Conservation (phyloP, 2,888 invertebrate species). For the Aradus depressus region DNA sequence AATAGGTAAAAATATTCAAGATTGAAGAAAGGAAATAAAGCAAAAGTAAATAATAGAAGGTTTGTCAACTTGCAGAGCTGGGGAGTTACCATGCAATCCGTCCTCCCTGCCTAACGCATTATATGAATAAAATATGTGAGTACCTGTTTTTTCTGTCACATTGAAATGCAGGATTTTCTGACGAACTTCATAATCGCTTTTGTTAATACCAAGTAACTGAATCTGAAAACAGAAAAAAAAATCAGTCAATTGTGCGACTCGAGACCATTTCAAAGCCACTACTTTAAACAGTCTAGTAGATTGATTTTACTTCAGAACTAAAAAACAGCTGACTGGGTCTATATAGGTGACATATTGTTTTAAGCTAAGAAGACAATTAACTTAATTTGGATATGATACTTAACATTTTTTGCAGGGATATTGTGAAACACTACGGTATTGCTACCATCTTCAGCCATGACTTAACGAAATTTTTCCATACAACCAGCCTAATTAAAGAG, state of each 20-base stretch:
- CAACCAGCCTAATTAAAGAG: no score
- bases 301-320: background rate
- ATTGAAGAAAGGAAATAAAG: background rate
- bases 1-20: background rate
- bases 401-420: no score
- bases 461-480: no score
- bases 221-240: slow-evolving; percentile 41
- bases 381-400: no score
- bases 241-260: no score
- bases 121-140: slow-evolving; percentile 12
- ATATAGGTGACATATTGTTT: no score
- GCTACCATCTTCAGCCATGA: no score
- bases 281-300: background rate
- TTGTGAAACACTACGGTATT: no score
- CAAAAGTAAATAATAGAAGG: slow-evolving; percentile 1
- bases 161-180: slow-evolving; percentile 50
- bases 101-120: no score
- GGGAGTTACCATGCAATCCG: background rate
- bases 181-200: slow-evolving; percentile 64
- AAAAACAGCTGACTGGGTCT: background rate
- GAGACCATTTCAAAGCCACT: no score
- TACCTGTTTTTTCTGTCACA: slow-evolving; percentile 47
- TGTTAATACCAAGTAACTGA: slow-evolving; percentile 66
- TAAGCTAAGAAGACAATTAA: no score
- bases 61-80: background rate